Conservation (phyloP, 2,888 invertebrate genomes). For the Drosophila paracracens region DNA sequence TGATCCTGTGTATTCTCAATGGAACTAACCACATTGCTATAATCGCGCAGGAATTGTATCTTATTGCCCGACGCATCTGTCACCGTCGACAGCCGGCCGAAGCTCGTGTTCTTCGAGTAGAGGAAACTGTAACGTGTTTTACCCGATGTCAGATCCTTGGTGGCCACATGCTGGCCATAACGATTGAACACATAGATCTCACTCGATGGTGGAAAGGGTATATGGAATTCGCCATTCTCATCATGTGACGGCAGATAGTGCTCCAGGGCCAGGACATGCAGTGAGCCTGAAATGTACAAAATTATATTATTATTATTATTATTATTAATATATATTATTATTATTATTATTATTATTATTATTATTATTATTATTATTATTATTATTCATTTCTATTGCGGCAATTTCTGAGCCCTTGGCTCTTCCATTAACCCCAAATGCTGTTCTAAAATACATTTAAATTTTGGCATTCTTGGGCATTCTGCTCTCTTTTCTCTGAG, state of each 20-base stretch:
- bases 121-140: constrained; percentile 97
- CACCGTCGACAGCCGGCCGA: constrained; percentile 96
- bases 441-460: background rate
- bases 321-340: no score
- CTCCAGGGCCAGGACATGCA: constrained; percentile 93
- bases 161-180: constrained; percentile 98
- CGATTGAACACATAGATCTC: constrained; percentile 97
- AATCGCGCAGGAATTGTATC: constrained; percentile 95
- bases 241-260: constrained; percentile 95
- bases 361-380: background rate
- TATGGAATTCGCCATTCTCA: constrained; percentile 95
- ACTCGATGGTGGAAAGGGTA: constrained; percentile 96
- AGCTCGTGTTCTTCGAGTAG: constrained; percentile 98
- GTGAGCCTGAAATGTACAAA: constrained; percentile 86
- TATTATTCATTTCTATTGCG: background rate
- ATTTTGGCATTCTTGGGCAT: background rate
- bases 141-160: constrained; percentile 97
- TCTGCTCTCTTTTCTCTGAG: constrained; percentile 4
- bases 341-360: background rate
- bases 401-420: background rate
- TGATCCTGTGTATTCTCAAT: constrained; percentile 97
- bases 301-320: background rate
- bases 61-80: constrained; percentile 97
- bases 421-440: constrained; percentile 25
- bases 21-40: constrained; percentile 95